Evolutionary conservation across 2,888 invertebrate species (phyloP).

Genomic region (Drosophila rubida): DNA sequence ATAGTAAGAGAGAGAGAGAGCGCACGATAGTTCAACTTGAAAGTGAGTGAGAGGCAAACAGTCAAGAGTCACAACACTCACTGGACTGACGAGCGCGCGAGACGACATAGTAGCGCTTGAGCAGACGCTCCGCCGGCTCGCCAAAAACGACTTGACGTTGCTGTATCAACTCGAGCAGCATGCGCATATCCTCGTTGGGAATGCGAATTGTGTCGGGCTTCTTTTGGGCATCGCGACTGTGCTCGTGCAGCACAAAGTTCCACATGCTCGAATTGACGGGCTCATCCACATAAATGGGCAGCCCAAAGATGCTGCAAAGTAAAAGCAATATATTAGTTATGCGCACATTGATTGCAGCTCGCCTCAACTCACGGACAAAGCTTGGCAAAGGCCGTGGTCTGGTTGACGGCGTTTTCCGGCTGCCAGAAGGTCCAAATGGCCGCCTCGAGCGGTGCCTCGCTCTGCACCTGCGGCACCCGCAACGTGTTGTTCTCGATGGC

Average conservation of each 20-base stretch:
- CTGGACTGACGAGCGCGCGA: slow-evolving; percentile 84
- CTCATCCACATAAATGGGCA: slow-evolving; percentile 81
- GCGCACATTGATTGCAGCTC: too few species aligned
- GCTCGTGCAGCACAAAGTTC: slow-evolving; percentile 77
- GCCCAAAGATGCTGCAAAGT: slow-evolving; percentile 83
- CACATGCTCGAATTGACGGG: slow-evolving; percentile 57
- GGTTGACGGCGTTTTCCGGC: slow-evolving; percentile 73
- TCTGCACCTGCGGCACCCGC: slow-evolving; percentile 40
- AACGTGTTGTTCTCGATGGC: slow-evolving; percentile 70
- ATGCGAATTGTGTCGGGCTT: background rate
- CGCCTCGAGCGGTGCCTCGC: slow-evolving; percentile 71
- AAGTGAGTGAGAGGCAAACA: slow-evolving; percentile 19
- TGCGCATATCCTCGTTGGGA: slow-evolving; percentile 75
- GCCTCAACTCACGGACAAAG: slow-evolving; percentile 83
- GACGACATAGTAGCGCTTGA: slow-evolving; percentile 85
- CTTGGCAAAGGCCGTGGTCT: slow-evolving; percentile 73
- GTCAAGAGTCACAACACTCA: slow-evolving; percentile 47
- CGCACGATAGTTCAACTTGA: background rate
- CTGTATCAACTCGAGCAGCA: slow-evolving; percentile 70
- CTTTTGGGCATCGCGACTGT: slow-evolving; percentile 32
- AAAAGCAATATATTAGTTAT: background rate
- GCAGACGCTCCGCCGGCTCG: slow-evolving; percentile 81
- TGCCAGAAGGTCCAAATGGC: slow-evolving; percentile 85
- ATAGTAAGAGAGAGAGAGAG: background rate
- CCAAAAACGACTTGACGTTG: slow-evolving; percentile 69